Evolutionary conservation across 2,113 vertebrate species (phyloP).

Genomic region (Tympanuchus pallidicinctus): DNA sequence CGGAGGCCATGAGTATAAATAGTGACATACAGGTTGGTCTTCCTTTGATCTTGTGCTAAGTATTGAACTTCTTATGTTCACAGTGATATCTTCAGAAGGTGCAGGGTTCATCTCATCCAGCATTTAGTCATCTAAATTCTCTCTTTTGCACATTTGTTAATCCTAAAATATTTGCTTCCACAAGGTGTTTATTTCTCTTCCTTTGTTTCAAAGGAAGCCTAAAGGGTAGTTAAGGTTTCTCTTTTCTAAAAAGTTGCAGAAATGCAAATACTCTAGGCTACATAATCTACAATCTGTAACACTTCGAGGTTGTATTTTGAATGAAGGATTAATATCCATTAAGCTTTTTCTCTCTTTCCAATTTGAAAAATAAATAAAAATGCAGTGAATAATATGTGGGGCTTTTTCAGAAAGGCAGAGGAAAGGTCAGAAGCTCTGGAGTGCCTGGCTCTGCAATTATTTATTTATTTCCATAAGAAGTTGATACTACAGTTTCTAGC

Average conservation of each 20-base stretch:
- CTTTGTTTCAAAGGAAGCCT: neutral
- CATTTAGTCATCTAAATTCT: neutral
- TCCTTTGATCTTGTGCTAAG: neutral
- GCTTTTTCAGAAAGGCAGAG: neutral
- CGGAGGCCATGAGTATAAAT: neutral
- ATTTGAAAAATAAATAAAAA: neutral
- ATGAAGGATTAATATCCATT: neutral
- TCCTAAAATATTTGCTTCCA: neutral
- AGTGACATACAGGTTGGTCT: neutral
- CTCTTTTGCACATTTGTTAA: neutral
- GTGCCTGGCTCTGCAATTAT: neutral
- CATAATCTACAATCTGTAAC: neutral
- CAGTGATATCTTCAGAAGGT: neutral
- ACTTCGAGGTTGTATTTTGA: constrained; percentile 3
- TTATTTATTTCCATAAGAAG: constrained; percentile 10
- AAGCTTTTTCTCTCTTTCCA: neutral
- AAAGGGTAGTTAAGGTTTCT: neutral
- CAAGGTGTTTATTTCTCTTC: neutral
- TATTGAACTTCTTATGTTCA: neutral
- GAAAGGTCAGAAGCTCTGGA: neutral
- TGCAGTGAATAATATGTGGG: neutral
- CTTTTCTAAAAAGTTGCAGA: neutral
- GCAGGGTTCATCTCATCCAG: neutral
- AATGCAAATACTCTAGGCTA: neutral
- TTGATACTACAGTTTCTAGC: constrained; percentile 54